These are phyloP conservation scores for Physocephala rufipes DNA, from an alignment of 2,888 invertebrate species.

Conservation along the genomic window DNA sequence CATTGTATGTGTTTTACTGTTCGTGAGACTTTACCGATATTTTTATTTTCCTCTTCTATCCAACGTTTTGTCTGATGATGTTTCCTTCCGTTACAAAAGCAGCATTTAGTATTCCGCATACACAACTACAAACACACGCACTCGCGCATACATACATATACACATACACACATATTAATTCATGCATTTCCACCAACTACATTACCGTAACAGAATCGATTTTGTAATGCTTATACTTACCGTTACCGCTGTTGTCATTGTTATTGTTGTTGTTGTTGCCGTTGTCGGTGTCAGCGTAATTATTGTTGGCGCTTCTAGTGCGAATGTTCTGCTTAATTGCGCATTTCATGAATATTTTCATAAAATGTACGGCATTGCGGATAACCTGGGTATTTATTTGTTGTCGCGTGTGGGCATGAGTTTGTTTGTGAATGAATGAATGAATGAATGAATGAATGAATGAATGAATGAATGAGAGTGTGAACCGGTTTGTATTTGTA, in stretches of 20 bases:
- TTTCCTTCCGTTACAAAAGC: constrained; percentile 26
- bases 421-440: not conserved
- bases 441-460: too few relatives aligned
- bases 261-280: constrained; percentile 4
- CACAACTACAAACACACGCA: not conserved
- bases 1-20: constrained; percentile 8
- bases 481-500: not conserved
- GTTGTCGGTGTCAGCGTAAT: not conserved
- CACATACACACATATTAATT: not conserved
- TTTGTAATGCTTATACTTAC: not conserved
- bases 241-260: constrained; percentile 1
- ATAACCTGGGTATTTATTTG: not conserved
- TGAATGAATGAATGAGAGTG: too few relatives aligned
- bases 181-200: constrained; percentile 1
- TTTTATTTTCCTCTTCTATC: too few relatives aligned
- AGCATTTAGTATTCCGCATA: constrained; percentile 17
- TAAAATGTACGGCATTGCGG: constrained; percentile 14
- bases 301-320: not conserved
- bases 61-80: constrained; percentile 6
- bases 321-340: constrained; percentile 16
- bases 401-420: constrained; percentile 12
- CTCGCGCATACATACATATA: not conserved
- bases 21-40: not conserved
- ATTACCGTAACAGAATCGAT: not conserved
- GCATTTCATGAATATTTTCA: constrained; percentile 21